Evolutionary conservation across 2,888 invertebrate genomes (phyloP).

Genomic region (Drosophila mayaguana): DNA sequence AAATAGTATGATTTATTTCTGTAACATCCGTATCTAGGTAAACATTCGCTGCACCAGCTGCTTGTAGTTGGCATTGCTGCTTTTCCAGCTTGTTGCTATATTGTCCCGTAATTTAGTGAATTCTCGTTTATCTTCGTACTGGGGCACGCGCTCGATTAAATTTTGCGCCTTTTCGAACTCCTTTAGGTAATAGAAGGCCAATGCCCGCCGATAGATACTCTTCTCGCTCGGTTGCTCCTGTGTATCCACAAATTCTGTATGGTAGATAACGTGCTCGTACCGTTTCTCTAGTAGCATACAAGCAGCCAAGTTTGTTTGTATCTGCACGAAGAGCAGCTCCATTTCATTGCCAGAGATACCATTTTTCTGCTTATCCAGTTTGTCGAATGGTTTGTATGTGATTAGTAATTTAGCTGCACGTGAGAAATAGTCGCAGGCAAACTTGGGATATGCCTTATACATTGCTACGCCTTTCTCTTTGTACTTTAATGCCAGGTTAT

Average conservation of each 20-base stretch:
- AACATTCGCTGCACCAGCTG: conserved; percentile 86
- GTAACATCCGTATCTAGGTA: conserved; percentile 44
- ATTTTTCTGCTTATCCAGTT: conserved; percentile 85
- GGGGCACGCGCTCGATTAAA: conserved; percentile 86
- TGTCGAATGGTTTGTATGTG: conserved; percentile 87
- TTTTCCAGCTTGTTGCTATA: conserved; percentile 87
- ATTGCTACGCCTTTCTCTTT: conserved; percentile 87
- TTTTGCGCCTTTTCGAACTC: conserved; percentile 89
- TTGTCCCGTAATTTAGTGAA: conserved; percentile 87
- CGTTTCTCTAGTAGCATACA: conserved; percentile 90
- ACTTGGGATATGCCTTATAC: conserved; percentile 88
- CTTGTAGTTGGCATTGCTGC: conserved; percentile 87
- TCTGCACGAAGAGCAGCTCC: conserved; percentile 87
- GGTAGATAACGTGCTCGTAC: conserved; percentile 88
- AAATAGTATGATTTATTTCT: conserved; percentile 22
- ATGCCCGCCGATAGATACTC: conserved; percentile 86
- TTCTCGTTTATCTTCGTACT: conserved; percentile 89
- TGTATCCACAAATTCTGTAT: conserved; percentile 86
- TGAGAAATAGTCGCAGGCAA: conserved; percentile 91
- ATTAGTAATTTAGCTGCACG: conserved; percentile 91
- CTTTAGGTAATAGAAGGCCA: conserved; percentile 86
- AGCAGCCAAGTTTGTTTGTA: conserved; percentile 93
- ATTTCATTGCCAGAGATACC: conserved; percentile 85
- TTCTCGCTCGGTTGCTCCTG: conserved; percentile 84
- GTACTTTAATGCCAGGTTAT: conserved; percentile 84